Evolutionary conservation across 2,797 vertebrate species (phyloP), one percentile per base, ranked within the genome.

Genomic region (Borostomias antarcticus): DNA sequence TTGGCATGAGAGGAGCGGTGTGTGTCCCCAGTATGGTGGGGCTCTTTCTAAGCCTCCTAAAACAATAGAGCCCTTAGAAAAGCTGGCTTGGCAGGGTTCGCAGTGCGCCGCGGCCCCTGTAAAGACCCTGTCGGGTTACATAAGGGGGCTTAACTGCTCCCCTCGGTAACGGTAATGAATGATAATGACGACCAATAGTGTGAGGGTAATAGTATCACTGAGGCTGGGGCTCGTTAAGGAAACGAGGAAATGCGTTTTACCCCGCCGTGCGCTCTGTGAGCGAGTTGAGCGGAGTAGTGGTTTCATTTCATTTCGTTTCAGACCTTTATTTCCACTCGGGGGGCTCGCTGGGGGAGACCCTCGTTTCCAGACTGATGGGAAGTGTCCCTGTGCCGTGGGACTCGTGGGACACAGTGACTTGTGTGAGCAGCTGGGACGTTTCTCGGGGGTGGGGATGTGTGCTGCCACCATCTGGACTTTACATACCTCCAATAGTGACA

Each of bases 61-160:
- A 75, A 70, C 68, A 73, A 67, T 64, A 21, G 23, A 68, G 58
- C 32, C n/a, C 26, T 51, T n/a, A 59, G 63, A 71, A 72, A 56
- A 58, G 63, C 67, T 66, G 15, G 35, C 21, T 29, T 60, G 64
- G 72, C 69, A 45, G 56, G 23, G 26, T 7, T 30, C 47, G 28
- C 10, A 35, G 47, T 60, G n/a, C 30, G 23, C 15, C 29, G 19
- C 23, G 15, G 43, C 33, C 53, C 19, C 35, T 35, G 40, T 28
- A 19, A 25, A 26, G 17, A 30, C 51, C 63, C 52, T 66, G 19
- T n/a, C n/a, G 53, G 25, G 40, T 51, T 50, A 35, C 30, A n/a
- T 60, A 21, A 67, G 61, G 60, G 32, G 26, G 57, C 28, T 64
- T 52, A 54, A 32, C 48, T 37, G 58, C n/a, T 23, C 15, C 48